Evolutionary conservation across 2,113 vertebrate species (phyloP).

Genomic region (Lepus europaeus): DNA sequence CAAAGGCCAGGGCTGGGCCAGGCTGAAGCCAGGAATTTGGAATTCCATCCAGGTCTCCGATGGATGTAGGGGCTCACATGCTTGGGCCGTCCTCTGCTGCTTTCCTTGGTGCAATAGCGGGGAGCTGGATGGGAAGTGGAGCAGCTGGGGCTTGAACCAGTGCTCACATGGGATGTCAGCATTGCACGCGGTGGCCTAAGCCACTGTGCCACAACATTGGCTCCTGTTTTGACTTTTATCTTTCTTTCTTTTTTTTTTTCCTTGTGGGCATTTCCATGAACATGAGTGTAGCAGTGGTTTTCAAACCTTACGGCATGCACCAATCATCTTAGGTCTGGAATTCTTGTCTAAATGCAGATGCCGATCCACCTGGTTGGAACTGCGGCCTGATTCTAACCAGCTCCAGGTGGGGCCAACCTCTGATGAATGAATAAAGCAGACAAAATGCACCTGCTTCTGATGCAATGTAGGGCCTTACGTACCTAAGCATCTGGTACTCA

Average conservation of each 20-base stretch:
- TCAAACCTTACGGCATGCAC: not conserved
- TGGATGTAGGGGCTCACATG: no score
- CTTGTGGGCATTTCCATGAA: not conserved
- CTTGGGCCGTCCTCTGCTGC: no score
- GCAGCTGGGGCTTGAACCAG: no score
- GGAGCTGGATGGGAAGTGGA: no score
- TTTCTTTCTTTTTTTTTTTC: constrained; percentile 13
- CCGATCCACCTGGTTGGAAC: not conserved
- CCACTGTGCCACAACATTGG: no score
- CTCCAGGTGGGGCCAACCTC: not conserved
- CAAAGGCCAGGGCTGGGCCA: no score
- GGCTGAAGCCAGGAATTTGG: no score
- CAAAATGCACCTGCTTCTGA: not conserved
- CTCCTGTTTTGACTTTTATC: not conserved
- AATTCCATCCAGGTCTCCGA: no score
- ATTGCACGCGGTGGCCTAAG: no score
- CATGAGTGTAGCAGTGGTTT: not conserved
- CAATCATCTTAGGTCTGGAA: not conserved
- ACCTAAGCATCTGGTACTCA: not conserved
- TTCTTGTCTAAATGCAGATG: not conserved
- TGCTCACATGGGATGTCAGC: no score
- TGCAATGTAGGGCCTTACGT: not conserved
- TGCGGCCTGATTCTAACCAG: not conserved
- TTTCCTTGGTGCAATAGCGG: no score
- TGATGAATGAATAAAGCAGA: not conserved